Base-by-base conservation (phyloP, 2,113 vertebrate species). In the Proterorhinus semilunaris region DNA sequence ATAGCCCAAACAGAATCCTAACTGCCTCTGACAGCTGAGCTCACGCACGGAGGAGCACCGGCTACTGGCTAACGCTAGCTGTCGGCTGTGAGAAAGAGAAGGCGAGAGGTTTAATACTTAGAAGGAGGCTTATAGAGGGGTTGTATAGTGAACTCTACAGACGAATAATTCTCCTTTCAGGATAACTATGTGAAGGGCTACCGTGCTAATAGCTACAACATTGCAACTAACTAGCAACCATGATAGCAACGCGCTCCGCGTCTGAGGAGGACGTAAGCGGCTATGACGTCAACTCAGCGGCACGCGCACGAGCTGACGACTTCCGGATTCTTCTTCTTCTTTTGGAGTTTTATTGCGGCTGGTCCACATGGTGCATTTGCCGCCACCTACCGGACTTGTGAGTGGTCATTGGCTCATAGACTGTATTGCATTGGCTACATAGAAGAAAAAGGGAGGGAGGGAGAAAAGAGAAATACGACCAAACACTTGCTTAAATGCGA, bases 201-300 rank as follows among this genome's bases (percentile, higher is more conserved):
- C 61, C 83, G 85, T 90, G 90, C 91, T 91, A 93, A 89, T 90
- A 90, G 91, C 91, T 91, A 90, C 91, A 92, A 83, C 83, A 90
- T 83, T 90, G 89, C 86, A 91, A 89, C 90, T 92, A 86, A 82
- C 89, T 36, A 36, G 27, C 27, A 36, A 36, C 27, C 27, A 36
- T 36, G 27, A 36, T 88, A 90, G 89, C 66, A 53, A 71, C 69
- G 67, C 61, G 21, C 75, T 46, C 71, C 44, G 52, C 63, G 21
- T 63, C 68, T 11, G 70, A 75, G 66, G 50, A 57, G 57, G 58
- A n/a, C 58, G 49, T 51, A 11, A 13, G 49, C 49, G 12, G 10
- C 12, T 6, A 36, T 36, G 27, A 36, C 27, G 27, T 36, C 27
- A 27, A 3, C 27, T 27, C 27, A 27, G 27, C 27, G 3, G 27